Conservation (phyloP, 1,140 invertebrate species). For the Mycetomoellerius zeteki region DNA sequence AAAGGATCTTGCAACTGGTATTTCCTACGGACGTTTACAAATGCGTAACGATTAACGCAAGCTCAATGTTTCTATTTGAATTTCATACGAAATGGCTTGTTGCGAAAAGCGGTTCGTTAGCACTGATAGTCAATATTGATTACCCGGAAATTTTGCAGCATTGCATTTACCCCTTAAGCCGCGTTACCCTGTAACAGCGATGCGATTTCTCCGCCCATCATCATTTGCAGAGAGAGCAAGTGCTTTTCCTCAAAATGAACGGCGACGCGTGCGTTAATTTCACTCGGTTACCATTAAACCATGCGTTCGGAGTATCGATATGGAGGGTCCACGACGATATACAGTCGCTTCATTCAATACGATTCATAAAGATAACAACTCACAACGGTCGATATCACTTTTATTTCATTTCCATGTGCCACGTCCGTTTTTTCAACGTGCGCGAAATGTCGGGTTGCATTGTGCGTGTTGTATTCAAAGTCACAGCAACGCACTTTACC, state of each 20-base stretch:
- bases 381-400: constrained; percentile 45
- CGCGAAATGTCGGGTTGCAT: not conserved
- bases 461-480: constrained; percentile 34
- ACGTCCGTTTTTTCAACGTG: not conserved
- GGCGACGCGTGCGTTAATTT: constrained; percentile 66
- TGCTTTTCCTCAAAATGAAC: constrained; percentile 61
- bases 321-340: constrained; percentile 16
- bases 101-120: constrained; percentile 55
- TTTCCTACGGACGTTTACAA: constrained; percentile 31
- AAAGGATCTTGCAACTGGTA: constrained; percentile 1
- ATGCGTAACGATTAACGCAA: constrained; percentile 46
- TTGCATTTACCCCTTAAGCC: constrained; percentile 52
- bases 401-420: constrained; percentile 36
- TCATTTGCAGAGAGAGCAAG: constrained; percentile 26
- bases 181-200: constrained; percentile 17
- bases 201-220: constrained; percentile 52
- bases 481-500: constrained; percentile 11
- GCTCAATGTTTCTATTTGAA: constrained; percentile 41
- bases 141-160: constrained; percentile 54
- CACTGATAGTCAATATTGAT: constrained; percentile 53
- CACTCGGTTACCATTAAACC: constrained; percentile 45
- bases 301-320: constrained; percentile 50
- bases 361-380: constrained; percentile 57
- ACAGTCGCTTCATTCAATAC: constrained; percentile 47
- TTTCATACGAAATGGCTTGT: constrained; percentile 52